Evolutionary conservation across 1,140 invertebrate genomes (phyloP).

Genomic region (Drosophila sp.): DNA sequence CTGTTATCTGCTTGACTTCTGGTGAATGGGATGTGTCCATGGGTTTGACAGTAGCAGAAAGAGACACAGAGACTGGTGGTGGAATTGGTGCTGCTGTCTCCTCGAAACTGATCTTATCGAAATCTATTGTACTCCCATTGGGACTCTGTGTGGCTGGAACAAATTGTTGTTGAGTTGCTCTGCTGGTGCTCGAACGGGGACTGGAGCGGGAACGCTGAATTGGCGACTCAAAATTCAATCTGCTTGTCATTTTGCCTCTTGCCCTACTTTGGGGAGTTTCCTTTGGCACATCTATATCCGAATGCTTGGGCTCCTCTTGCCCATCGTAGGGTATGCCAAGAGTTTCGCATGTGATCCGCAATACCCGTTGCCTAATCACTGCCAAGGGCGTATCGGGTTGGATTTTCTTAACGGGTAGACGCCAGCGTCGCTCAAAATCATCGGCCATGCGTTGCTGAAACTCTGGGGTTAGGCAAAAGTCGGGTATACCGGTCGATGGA

Average conservation of each 20-base stretch:
- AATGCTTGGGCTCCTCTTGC: background rate
- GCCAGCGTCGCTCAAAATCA: constrained; percentile 75
- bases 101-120: constrained; percentile 80
- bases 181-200: constrained; percentile 18
- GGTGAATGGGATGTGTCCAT: constrained; percentile 32
- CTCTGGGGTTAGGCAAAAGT: constrained; percentile 75
- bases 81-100: constrained; percentile 38
- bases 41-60: background rate
- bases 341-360: constrained; percentile 74
- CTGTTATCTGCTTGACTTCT: constrained; percentile 73
- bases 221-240: constrained; percentile 37
- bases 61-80: background rate
- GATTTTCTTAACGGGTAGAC: constrained; percentile 68
- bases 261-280: background rate
- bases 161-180: background rate
- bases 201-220: constrained; percentile 55
- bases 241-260: constrained; percentile 4
- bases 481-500: constrained; percentile 64
- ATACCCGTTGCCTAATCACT: constrained; percentile 67
- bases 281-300: background rate
- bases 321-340: constrained; percentile 66
- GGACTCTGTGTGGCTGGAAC: background rate
- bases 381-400: constrained; percentile 73
- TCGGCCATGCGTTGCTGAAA: constrained; percentile 79
- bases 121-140: constrained; percentile 65